phyloP scores from a whole-genome alignment of 2,797 vertebrate genomes.

The Sparus aurata region DNA sequence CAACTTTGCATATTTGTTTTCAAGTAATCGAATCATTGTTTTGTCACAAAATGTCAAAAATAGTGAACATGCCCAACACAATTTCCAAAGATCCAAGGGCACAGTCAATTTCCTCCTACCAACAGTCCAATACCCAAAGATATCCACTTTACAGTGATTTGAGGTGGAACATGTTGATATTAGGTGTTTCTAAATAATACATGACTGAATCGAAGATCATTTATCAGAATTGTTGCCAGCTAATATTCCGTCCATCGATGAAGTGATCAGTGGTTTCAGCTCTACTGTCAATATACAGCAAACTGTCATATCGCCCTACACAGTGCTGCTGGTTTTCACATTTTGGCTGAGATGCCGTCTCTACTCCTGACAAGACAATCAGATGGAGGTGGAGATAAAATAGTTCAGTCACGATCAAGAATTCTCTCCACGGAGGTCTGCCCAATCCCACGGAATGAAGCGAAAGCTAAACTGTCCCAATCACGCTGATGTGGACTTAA shows the following conservation, averaged over 20 bases:
- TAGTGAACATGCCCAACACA: not conserved
- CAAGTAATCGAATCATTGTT: not conserved
- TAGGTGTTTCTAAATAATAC: no score
- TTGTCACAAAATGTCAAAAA: slow-evolving; percentile 3
- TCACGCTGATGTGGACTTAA: slow-evolving; percentile 72
- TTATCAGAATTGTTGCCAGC: no score
- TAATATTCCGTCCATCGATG: no score
- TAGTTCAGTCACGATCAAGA: slow-evolving; percentile 43
- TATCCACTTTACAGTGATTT: not conserved
- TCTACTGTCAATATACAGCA: not conserved
- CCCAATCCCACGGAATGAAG: slow-evolving; percentile 68
- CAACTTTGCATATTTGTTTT: not conserved
- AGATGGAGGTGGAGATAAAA: slow-evolving; percentile 31
- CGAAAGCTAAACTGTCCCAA: slow-evolving; percentile 62
- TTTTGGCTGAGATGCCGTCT: slow-evolving; percentile 29
- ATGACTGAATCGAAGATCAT: no score
- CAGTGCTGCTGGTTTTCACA: not conserved
- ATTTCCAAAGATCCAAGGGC: not conserved
- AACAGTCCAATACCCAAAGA: not conserved
- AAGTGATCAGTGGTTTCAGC: no score
- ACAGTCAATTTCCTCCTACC: not conserved
- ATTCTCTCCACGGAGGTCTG: slow-evolving; percentile 68
- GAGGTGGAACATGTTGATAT: not conserved
- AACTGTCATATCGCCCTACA: not conserved
- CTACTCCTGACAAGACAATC: slow-evolving; percentile 48